A percentile compares a stretch with the other conserved stretches of the same genome.
phyloP scores from a whole-genome alignment of 2,888 invertebrate genomes.

The Hemithea aestivaria region DNA sequence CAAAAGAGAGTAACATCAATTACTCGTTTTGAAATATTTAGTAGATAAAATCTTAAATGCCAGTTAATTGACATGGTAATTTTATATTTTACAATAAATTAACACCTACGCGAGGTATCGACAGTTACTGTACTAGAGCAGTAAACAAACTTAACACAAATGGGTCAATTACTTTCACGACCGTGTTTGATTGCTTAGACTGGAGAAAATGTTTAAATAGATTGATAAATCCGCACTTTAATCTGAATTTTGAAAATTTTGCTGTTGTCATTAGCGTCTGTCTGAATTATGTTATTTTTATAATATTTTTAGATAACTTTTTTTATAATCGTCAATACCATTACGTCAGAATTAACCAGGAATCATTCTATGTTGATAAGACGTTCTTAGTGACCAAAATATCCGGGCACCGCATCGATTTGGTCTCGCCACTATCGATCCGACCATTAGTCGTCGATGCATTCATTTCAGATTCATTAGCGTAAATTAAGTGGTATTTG shows the following conservation, averaged over 20 bases:
- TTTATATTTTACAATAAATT: conserved; percentile 41
- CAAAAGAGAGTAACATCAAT: conserved; percentile 17
- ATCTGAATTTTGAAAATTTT: too few relatives aligned
- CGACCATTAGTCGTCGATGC: conserved; percentile 57
- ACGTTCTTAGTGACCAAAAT: conserved; percentile 9
- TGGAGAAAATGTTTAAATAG: too few relatives aligned
- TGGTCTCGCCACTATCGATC: conserved; percentile 43
- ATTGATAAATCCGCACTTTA: too few relatives aligned
- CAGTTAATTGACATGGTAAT: conserved; percentile 31
- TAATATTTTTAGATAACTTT: too few relatives aligned
- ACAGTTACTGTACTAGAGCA: conserved; percentile 8
- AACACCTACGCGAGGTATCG: conserved; percentile 34
- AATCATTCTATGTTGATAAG: too few relatives aligned
- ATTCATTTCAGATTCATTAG: conserved; percentile 73
- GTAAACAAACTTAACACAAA: conserved; percentile 8
- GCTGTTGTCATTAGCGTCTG: too few relatives aligned
- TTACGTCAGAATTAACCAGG: too few relatives aligned
- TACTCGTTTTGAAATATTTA: conserved; percentile 18
- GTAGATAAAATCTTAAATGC: conserved; percentile 26
- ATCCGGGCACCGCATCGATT: conserved; percentile 29
- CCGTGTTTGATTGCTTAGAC: not conserved
- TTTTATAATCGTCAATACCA: too few relatives aligned
- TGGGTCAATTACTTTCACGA: not conserved
- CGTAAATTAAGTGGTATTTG: conserved; percentile 77
- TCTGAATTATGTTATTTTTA: too few relatives aligned